phyloP scores from a whole-genome alignment of 2,888 invertebrate genomes.

The Drosophila pseudotalamancana region DNA sequence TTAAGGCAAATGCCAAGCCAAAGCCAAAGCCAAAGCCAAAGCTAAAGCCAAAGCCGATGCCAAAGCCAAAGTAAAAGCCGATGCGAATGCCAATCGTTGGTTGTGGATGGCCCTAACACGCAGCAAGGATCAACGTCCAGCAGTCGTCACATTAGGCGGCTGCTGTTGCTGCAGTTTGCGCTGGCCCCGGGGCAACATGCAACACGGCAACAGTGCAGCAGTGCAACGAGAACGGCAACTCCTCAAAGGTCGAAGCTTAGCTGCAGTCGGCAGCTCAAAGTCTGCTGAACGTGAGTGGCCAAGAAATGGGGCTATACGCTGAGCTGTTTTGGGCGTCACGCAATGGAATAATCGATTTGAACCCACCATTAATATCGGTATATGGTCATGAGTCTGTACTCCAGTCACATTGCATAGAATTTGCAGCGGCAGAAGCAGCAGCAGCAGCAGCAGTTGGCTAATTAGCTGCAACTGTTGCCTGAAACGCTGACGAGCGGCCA shows the following conservation, averaged over 20 bases:
- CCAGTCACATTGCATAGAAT: constrained; percentile 45
- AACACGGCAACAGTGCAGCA: constrained; percentile 39
- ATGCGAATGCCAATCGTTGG: neutral
- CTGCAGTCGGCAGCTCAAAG: constrained; percentile 24
- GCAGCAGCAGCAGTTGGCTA: constrained; percentile 72
- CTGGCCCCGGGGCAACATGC: constrained; percentile 48
- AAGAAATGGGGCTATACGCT: too few relatives aligned
- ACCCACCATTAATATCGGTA: constrained; percentile 54
- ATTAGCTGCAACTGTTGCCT: constrained; percentile 76
- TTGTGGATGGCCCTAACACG: constrained; percentile 24
- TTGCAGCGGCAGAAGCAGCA: constrained; percentile 35
- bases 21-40: neutral
- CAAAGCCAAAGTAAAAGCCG: too few relatives aligned
- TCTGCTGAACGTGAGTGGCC: constrained; percentile 1
- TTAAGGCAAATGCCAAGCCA: neutral
- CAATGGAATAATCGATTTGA: constrained; percentile 81
- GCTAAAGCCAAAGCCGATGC: neutral
- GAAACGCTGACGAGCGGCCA: constrained; percentile 11
- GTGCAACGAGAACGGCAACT: neutral
- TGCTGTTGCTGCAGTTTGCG: constrained; percentile 42
- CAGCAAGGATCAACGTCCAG: constrained; percentile 53
- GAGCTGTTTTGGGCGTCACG: constrained; percentile 26
- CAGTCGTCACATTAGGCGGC: constrained; percentile 77
- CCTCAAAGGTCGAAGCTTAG: constrained; percentile 16
- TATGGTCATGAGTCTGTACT: constrained; percentile 23